phyloP scores from a whole-genome alignment of 2,797 vertebrate species.

The Poecile montanus region DNA sequence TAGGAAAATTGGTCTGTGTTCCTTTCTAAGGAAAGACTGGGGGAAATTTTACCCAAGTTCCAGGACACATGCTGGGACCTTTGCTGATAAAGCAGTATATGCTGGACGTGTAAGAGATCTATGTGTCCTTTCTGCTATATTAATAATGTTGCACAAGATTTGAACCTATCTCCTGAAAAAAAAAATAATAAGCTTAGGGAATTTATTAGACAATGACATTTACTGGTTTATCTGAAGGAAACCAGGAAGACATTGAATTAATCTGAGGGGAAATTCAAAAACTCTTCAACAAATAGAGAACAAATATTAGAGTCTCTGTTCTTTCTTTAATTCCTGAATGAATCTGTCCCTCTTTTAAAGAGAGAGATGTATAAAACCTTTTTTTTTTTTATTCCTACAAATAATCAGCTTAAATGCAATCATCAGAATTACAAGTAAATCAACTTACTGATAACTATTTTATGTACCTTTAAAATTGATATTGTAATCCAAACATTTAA shows the following conservation, averaged over 20 bases:
- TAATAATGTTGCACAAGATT: background rate
- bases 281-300: background rate
- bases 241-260: background rate
- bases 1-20: background rate
- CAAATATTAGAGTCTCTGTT: background rate
- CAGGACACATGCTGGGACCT: background rate
- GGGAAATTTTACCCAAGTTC: background rate
- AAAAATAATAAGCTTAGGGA: background rate
- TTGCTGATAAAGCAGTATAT: background rate
- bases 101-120: background rate
- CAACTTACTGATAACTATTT: background rate
- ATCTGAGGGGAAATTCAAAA: background rate
- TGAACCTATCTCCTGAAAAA: background rate
- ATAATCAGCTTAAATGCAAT: background rate
- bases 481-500: slow-evolving; percentile 46
- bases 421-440: background rate
- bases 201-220: background rate
- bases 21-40: background rate
- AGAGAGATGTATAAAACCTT: background rate
- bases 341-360: background rate
- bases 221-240: background rate
- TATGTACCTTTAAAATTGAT: slow-evolving; percentile 48
- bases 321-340: background rate
- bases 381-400: slow-evolving; percentile 5
- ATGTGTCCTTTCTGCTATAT: background rate